Percentiles rank a stretch among this genome's conserved stretches.
These are phyloP conservation scores for Ephialtes manifestator DNA, from an alignment of 2,888 invertebrate species.

Conservation along the genomic window DNA sequence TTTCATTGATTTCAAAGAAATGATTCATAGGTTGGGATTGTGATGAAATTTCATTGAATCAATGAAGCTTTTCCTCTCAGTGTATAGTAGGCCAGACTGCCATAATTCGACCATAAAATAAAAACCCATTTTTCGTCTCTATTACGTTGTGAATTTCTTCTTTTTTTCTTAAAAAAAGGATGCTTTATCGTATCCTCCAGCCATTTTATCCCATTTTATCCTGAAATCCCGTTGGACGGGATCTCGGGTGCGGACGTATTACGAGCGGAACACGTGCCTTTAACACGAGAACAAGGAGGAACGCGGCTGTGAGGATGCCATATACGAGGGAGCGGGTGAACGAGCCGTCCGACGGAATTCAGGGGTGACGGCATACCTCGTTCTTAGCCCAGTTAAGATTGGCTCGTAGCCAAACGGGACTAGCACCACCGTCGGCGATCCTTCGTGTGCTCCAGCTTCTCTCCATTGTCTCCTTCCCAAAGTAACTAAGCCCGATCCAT, in stretches of 20 bases:
- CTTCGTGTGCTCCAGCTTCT: conserved; percentile 41
- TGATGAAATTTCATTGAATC: too few relatives aligned
- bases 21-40: too few relatives aligned
- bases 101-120: background rate
- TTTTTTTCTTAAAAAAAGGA: background rate
- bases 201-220: conserved; percentile 54
- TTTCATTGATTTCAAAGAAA: too few relatives aligned
- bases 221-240: conserved; percentile 60
- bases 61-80: too few relatives aligned
- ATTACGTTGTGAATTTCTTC: conserved; percentile 34
- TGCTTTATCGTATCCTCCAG: background rate
- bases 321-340: conserved; percentile 25
- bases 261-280: conserved; percentile 67
- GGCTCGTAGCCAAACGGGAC: conserved; percentile 75
- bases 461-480: conserved; percentile 52
- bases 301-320: conserved; percentile 48
- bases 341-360: conserved; percentile 69
- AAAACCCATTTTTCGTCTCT: conserved; percentile 22
- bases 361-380: conserved; percentile 73
- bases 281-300: conserved; percentile 64
- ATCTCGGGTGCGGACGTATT: conserved; percentile 54
- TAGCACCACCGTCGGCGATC: conserved; percentile 66
- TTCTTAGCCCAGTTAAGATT: conserved; percentile 77
- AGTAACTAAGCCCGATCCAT: conserved; percentile 61
- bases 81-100: background rate